phyloP scores from a whole-genome alignment of 1,140 invertebrate genomes.

The Drosophila sp. region DNA sequence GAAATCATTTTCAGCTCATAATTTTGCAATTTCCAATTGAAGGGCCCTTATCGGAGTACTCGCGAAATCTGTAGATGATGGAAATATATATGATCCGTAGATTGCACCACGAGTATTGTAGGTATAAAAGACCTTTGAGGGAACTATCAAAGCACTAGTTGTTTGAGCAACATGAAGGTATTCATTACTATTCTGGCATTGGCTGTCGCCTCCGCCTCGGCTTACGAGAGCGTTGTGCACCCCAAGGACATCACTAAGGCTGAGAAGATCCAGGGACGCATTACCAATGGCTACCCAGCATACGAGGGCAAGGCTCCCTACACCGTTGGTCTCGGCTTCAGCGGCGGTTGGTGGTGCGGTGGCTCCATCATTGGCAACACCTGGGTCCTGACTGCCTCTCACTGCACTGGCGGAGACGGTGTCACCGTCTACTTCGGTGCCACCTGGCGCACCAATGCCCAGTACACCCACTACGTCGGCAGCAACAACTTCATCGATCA shows the following conservation, averaged over 20 bases:
- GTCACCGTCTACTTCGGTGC: constrained; percentile 51
- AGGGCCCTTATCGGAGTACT: neutral
- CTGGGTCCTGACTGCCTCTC: constrained; percentile 85
- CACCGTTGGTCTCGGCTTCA: constrained; percentile 82
- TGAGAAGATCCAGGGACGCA: constrained; percentile 8
- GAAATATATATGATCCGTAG: neutral
- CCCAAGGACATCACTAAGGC: constrained; percentile 52
- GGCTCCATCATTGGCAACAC: constrained; percentile 84
- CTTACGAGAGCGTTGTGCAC: neutral
- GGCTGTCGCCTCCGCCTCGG: neutral
- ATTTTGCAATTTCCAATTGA: neutral
- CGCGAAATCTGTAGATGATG: neutral
- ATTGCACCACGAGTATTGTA: neutral
- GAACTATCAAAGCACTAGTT: neutral
- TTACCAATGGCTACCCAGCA: constrained; percentile 50
- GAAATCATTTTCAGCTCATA: no score
- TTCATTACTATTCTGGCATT: constrained; percentile 6
- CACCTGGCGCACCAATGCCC: constrained; percentile 44
- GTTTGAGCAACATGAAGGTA: neutral
- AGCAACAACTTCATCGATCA: constrained; percentile 37
- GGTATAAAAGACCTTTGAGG: neutral
- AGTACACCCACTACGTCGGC: constrained; percentile 33
- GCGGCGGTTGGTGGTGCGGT: constrained; percentile 53
- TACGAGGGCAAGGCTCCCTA: constrained; percentile 83
- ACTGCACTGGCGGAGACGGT: constrained; percentile 81